Evolutionary conservation across 2,113 vertebrate species (phyloP).

Genomic region (Bubo blakistoni): DNA sequence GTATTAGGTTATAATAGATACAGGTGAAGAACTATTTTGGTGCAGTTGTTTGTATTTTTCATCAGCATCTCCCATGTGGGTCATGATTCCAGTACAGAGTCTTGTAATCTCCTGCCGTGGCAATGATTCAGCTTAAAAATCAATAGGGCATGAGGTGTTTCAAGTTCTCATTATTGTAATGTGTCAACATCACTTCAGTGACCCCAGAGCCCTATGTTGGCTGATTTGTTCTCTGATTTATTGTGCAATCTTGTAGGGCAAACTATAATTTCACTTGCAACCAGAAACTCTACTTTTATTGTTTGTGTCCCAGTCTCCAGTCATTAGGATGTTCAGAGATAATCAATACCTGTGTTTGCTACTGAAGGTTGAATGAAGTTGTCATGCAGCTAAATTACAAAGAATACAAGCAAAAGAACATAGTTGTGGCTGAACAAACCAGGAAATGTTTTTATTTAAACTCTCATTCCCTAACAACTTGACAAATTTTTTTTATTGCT

Average conservation of each 20-base stretch:
- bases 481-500: background rate
- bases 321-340: constrained; percentile 69
- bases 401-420: constrained; percentile 37
- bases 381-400: constrained; percentile 71
- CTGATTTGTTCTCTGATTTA: constrained; percentile 84
- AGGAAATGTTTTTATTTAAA: constrained; percentile 22
- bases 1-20: constrained; percentile 31
- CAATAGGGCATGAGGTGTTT: constrained; percentile 80
- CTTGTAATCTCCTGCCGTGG: constrained; percentile 76
- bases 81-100: constrained; percentile 64
- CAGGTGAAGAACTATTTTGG: constrained; percentile 62
- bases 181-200: constrained; percentile 77
- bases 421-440: background rate
- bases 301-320: constrained; percentile 62
- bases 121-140: constrained; percentile 80
- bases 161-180: constrained; percentile 84
- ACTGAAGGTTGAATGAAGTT: constrained; percentile 75
- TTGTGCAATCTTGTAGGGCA: constrained; percentile 78
- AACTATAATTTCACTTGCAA: constrained; percentile 81
- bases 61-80: constrained; percentile 65
- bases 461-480: background rate
- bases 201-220: constrained; percentile 70
- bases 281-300: constrained; percentile 73
- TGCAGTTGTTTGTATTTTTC: constrained; percentile 71
- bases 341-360: constrained; percentile 76